Evolutionary conservation across 2,888 invertebrate genomes (phyloP).

Genomic region (Rhaphigaster nebulosa): DNA sequence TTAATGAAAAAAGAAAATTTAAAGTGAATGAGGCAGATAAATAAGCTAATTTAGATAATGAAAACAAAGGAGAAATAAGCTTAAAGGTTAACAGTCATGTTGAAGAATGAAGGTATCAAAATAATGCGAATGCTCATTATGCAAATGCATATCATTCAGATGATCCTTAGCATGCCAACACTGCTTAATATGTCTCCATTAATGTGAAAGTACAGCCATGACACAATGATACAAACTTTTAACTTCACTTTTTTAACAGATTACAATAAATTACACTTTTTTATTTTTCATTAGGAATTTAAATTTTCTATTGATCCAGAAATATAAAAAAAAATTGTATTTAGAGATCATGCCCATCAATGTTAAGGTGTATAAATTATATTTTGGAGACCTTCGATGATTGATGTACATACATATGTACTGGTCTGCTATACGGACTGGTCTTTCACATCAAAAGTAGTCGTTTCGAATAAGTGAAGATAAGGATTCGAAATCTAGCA

Average conservation of each 20-base stretch:
- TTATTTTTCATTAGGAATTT: background rate
- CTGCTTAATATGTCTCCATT: background rate
- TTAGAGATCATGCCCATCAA: background rate
- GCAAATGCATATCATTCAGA: background rate
- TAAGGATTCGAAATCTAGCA: background rate
- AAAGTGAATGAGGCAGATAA: background rate
- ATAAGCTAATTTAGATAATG: background rate
- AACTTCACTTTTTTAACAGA: too few relatives aligned
- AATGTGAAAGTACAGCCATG: background rate
- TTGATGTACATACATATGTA: background rate
- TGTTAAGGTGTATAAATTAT: background rate
- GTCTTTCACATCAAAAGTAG: background rate
- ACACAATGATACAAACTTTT: background rate
- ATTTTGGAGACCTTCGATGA: background rate
- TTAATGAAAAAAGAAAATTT: background rate
- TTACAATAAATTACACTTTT: background rate
- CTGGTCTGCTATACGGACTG: too few relatives aligned
- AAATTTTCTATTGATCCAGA: background rate
- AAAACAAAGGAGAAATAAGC: background rate
- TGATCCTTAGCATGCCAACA: background rate
- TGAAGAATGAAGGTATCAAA: background rate
- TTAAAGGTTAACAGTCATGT: background rate
- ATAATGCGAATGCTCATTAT: background rate
- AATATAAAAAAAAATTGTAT: background rate
- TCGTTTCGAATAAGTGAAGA: background rate